phyloP scores from a whole-genome alignment of 2,113 vertebrate genomes.

The mouse (Mus musculus) region GRCm39 chr1:101965501-101966000 shows the following conservation, averaged over 20 bases:
- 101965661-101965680: too few relatives aligned
- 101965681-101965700: too few relatives aligned
- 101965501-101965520: background rate
- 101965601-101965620: background rate
- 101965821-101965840: background rate
- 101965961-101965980: too few relatives aligned
- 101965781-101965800: background rate
- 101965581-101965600: background rate
- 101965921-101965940: accelerated
- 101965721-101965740: background rate
- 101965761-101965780: background rate
- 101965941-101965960: background rate
- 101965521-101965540: background rate
- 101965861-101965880: background rate
- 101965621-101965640: background rate
- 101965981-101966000: background rate
- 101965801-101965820: accelerated
- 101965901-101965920: background rate
- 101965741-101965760: background rate
- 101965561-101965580: background rate
- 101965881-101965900: background rate
- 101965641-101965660: background rate
- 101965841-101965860: background rate
- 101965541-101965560: background rate
- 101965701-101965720: too few relatives aligned